Evolutionary conservation across 1,140 invertebrate genomes (phyloP).

Genomic region (Monomorium pharaonis): DNA sequence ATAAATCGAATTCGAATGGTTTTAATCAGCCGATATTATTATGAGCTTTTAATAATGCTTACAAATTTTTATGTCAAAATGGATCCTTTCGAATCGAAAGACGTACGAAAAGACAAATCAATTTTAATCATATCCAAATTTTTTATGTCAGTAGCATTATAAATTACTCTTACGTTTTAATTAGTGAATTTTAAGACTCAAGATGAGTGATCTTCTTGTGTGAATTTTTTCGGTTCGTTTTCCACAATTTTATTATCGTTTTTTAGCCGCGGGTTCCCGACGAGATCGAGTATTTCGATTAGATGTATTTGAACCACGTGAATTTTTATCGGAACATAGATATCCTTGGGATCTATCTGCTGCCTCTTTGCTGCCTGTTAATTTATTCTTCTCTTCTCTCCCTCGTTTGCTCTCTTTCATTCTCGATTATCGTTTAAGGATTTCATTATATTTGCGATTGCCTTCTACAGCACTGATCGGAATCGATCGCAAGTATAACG

Average conservation of each 20-base stretch:
- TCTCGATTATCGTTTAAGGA: constrained; percentile 45
- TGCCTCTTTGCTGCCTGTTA: background rate
- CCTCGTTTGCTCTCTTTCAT: constrained; percentile 2
- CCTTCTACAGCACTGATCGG: background rate
- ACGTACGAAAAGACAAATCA: background rate
- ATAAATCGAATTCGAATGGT: background rate
- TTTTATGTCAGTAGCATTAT: background rate
- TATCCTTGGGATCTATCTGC: background rate
- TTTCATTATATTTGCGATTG: constrained; percentile 55
- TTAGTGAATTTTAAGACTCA: background rate
- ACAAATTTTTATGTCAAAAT: background rate
- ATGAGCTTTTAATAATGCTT: background rate
- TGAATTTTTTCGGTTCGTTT: background rate
- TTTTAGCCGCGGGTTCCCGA: background rate
- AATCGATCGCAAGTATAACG: background rate
- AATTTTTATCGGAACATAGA: background rate
- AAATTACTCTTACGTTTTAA: background rate
- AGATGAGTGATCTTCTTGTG: background rate
- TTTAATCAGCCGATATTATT: constrained; percentile 1
- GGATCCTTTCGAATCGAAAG: background rate
- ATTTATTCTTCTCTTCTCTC: background rate
- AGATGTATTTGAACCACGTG: background rate
- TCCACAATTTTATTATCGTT: background rate
- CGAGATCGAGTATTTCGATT: background rate
- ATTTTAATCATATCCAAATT: background rate